phyloP scores from a whole-genome alignment of 1,140 invertebrate species.

The Dendroctonus ponderosae region DNA sequence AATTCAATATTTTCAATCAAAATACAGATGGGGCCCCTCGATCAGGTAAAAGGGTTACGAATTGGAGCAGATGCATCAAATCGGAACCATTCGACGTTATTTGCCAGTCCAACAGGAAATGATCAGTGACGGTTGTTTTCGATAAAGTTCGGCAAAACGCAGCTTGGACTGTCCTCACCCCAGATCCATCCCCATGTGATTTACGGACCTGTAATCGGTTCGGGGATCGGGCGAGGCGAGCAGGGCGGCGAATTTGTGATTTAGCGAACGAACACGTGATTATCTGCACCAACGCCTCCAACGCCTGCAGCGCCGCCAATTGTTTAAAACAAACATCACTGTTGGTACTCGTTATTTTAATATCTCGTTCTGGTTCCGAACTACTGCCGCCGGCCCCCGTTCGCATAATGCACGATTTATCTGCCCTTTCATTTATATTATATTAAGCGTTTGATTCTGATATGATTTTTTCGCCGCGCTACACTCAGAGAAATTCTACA shows the following conservation, averaged over 20 bases:
- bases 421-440: conserved; percentile 45
- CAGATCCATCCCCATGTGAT: background rate
- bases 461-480: conserved; percentile 32
- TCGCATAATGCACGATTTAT: conserved; percentile 47
- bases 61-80: no score
- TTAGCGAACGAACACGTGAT: conserved; percentile 48
- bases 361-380: conserved; percentile 45
- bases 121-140: no score
- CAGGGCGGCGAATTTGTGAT: conserved; percentile 34
- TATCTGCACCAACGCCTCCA: conserved; percentile 49
- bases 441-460: conserved; percentile 45
- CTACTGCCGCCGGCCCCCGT: conserved; percentile 42
- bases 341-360: conserved; percentile 51
- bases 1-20: no score
- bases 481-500: conserved; percentile 1
- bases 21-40: no score
- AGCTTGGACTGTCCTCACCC: background rate
- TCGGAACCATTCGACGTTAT: no score
- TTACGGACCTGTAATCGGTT: background rate
- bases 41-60: no score
- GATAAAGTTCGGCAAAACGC: no score
- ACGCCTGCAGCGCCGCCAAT: conserved; percentile 48
- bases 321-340: conserved; percentile 51
- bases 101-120: no score
- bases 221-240: background rate